Conservation (phyloP, 2,113 vertebrate species). For the Platichthys stellatus region DNA sequence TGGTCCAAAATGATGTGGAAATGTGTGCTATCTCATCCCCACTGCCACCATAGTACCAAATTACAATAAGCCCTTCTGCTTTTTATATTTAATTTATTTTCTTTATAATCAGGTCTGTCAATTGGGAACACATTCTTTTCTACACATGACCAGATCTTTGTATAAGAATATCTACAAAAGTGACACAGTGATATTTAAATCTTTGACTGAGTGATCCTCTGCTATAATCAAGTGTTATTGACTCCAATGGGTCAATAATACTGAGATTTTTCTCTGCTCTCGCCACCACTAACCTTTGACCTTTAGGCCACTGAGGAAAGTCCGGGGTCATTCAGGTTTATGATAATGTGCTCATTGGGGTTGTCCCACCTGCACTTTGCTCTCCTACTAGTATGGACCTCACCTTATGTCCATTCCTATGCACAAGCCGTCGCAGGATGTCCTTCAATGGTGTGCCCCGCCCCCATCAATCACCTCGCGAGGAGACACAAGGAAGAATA, state of each 20-base stretch:
- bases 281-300: conserved; percentile 35
- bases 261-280: not conserved
- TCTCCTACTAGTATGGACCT: not conserved
- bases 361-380: conserved; percentile 16
- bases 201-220: not conserved
- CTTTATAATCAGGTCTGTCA: not conserved
- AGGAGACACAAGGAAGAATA: conserved; percentile 35
- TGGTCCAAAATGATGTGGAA: too few relatives aligned
- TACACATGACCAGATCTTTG: not conserved
- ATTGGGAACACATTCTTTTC: not conserved
- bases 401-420: conserved; percentile 21
- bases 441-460: conserved; percentile 43
- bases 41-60: too few relatives aligned
- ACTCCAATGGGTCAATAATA: conserved; percentile 28
- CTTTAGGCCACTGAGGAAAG: conserved; percentile 13
- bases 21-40: too few relatives aligned
- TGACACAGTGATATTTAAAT: conserved; percentile 19
- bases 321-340: conserved; percentile 10
- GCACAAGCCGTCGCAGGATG: conserved; percentile 7
- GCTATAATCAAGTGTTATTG: conserved; percentile 45
- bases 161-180: not conserved
- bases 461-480: conserved; percentile 64
- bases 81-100: not conserved
- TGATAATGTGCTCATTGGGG: not conserved
- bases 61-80: not conserved